Evolutionary conservation across 2,888 invertebrate genomes (phyloP), one percentile per base, ranked within the genome.

Genomic region (Tolmerus cingulatus): DNA sequence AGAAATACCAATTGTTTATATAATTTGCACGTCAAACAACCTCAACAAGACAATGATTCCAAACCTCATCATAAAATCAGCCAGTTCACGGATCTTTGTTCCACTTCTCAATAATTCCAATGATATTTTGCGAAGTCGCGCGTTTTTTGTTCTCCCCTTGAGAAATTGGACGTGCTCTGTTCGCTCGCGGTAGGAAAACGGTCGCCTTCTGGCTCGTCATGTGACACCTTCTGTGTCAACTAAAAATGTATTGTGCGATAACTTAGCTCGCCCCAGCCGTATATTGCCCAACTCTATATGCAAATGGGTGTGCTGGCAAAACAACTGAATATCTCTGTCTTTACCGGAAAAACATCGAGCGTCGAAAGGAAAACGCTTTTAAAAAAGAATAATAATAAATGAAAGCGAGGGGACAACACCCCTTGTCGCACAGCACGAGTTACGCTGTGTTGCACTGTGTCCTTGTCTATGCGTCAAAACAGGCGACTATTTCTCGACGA

Each of bases 281-380:
- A 66, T 23, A 66, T 66, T 66, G 66, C 66, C 66, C 23, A 66
- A 66, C 66, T 66, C 27, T 23, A 27, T 66, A 66, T 66, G 66
- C 66, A 66, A 66, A 66, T 66, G 66, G 27, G 66, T 66, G 16
- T 51, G 66, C 66, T 66, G 66, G 46, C 46, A 79, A 79, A 79
- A 79, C 30, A 79, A 40, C 27, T 51, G 51, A 79, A 79, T 43
- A 78, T n/a, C 8, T 66, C 51, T 51, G 43, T 8, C 30, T 79
- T 79, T 46, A 79, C 79, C 79, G 79, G 79, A 79, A 79, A 78
- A 79, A 27, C 46, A 51, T 51, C 30, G 14, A 46, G 46, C 43
- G 27, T 51, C 51, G 51, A 51, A 66, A 79, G 79, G 16, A 79
- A 79, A 79, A 79, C 79, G 51, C 79, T 79, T 79, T 46, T 51